These are phyloP conservation scores for Denticeps clupeoides DNA, from an alignment of 2,797 vertebrate species.

Conservation along the genomic window DNA sequence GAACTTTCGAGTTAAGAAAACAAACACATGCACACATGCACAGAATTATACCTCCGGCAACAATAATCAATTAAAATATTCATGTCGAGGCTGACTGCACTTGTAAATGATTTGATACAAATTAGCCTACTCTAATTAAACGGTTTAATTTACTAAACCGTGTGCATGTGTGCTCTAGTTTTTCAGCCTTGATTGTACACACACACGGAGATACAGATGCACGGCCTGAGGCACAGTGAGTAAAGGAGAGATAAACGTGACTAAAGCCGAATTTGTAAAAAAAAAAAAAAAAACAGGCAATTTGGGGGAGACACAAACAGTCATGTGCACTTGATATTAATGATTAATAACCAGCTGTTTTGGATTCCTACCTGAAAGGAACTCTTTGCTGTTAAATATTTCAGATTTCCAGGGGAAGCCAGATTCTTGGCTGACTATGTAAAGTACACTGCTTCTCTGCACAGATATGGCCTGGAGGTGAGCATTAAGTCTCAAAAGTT, in stretches of 20 bases:
- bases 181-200: background rate
- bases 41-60: conserved; percentile 47
- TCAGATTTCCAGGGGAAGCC: no score
- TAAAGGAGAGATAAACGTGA: conserved; percentile 39
- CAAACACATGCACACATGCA: conserved; percentile 3
- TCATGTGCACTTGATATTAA: conserved; percentile 27
- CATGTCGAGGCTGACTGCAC: conserved; percentile 53
- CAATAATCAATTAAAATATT: conserved; percentile 63
- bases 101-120: conserved; percentile 65
- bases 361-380: no score
- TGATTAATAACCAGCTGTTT: conserved; percentile 30
- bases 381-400: no score
- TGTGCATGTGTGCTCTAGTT: conserved; percentile 17
- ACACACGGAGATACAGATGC: conserved; percentile 21
- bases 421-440: no score
- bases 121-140: conserved; percentile 66
- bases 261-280: conserved; percentile 39
- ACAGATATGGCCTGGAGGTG: no score
- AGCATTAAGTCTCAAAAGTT: no score
- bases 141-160: conserved; percentile 58
- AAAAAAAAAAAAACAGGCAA: no score
- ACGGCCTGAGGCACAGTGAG: conserved; percentile 37
- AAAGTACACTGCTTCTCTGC: no score
- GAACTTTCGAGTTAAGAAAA: no score
- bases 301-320: conserved; percentile 32